Conservation (phyloP, 1,140 invertebrate genomes). For the Drosophila repleta region DNA sequence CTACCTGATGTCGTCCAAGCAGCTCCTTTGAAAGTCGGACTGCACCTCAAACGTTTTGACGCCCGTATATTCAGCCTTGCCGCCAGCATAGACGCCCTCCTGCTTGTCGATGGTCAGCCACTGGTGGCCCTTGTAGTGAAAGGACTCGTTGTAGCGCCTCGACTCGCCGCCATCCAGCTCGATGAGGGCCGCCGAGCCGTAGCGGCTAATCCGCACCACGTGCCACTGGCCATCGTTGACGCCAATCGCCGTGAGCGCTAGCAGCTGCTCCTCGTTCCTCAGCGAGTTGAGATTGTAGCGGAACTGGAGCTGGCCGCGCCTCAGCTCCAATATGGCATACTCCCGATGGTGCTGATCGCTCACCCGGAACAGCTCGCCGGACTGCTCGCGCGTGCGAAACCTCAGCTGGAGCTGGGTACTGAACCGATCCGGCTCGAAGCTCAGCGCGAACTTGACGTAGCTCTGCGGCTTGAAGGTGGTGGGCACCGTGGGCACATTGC, state of each 20-base stretch:
- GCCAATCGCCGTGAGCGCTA: conserved; percentile 86
- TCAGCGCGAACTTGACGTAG: conserved; percentile 89
- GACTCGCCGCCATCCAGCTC: conserved; percentile 90
- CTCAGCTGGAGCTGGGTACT: conserved; percentile 87
- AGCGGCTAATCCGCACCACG: conserved; percentile 86
- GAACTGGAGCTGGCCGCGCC: conserved; percentile 86
- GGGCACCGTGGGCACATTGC: conserved; percentile 86
- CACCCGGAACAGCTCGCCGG: conserved; percentile 87
- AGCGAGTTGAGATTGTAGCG: conserved; percentile 88
- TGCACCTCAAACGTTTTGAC: conserved; percentile 87
- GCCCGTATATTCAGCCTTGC: conserved; percentile 88
- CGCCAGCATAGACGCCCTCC: conserved; percentile 88
- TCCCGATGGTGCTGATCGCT: conserved; percentile 88
- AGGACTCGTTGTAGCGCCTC: conserved; percentile 88
- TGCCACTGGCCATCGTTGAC: conserved; percentile 91
- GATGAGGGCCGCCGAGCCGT: conserved; percentile 87
- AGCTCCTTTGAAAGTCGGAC: conserved; percentile 86
- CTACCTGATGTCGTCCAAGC: conserved; percentile 84
- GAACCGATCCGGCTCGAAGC: conserved; percentile 87
- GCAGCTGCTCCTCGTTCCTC: conserved; percentile 85
- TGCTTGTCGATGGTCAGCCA: conserved; percentile 87
- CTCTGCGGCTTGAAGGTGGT: conserved; percentile 87
- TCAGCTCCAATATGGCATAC: conserved; percentile 88
- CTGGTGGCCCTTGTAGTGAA: conserved; percentile 87
- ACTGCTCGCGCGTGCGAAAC: conserved; percentile 88